phyloP scores from a whole-genome alignment of 2,888 invertebrate genomes.

The Drosophila meridiana region DNA sequence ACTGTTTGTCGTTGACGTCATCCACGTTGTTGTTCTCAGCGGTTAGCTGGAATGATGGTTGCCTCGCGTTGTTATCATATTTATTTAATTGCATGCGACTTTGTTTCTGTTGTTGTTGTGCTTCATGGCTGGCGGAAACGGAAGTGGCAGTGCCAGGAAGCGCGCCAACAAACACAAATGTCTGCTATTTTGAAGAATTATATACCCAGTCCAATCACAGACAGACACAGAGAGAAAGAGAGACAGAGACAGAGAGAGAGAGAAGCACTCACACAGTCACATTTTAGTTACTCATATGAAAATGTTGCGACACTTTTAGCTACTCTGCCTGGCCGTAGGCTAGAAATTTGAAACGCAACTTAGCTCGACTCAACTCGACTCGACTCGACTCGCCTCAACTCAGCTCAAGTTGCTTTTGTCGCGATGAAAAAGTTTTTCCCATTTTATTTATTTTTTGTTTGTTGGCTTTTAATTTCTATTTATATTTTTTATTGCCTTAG shows the following conservation, averaged over 20 bases:
- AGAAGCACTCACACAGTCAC: constrained; percentile 22
- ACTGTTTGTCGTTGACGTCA: constrained; percentile 33
- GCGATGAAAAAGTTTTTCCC: constrained; percentile 43
- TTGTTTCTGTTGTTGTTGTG: constrained; percentile 37
- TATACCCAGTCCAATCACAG: constrained; percentile 58
- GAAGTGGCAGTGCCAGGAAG: constrained; percentile 80
- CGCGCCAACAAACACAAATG: constrained; percentile 80
- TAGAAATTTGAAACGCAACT: constrained; percentile 23
- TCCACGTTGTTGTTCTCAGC: constrained; percentile 20
- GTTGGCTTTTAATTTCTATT: constrained; percentile 78
- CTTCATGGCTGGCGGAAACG: constrained; percentile 64
- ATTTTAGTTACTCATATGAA: constrained; percentile 58
- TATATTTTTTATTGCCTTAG: constrained; percentile 75
- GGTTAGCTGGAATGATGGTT: constrained; percentile 27
- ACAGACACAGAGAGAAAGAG: not conserved
- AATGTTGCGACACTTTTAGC: constrained; percentile 32
- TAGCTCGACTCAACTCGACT: constrained; percentile 43
- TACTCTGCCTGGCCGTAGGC: constrained; percentile 41
- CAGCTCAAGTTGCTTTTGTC: constrained; percentile 64
- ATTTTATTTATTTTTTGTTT: constrained; percentile 70
- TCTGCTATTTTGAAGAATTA: constrained; percentile 78
- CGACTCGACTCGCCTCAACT: constrained; percentile 7
- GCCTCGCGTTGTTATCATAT: constrained; percentile 62
- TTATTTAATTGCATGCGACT: constrained; percentile 78
- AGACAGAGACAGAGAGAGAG: not conserved